Conservation (phyloP, 2,113 vertebrate genomes). For the Ctenomys sociabilis region DNA sequence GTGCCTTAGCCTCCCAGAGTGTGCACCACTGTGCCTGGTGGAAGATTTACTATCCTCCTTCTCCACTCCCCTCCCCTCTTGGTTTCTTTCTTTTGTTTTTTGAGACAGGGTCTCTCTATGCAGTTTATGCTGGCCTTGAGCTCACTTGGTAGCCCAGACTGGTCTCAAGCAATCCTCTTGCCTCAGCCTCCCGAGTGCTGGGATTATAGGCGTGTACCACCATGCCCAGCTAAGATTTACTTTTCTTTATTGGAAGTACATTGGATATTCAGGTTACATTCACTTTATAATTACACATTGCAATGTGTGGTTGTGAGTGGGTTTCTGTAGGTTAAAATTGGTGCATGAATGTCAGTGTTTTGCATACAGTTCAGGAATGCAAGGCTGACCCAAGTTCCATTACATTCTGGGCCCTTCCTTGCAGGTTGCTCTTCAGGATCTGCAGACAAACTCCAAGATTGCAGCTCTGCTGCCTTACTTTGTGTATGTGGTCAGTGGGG, state of each 20-base stretch:
- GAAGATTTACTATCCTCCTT: too few relatives aligned
- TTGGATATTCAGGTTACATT: not conserved
- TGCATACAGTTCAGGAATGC: fast-evolving
- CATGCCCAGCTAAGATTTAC: not conserved
- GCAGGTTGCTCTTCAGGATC: slow-evolving; percentile 93
- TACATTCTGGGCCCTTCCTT: not conserved
- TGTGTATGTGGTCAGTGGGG: slow-evolving; percentile 96
- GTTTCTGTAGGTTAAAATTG: not conserved
- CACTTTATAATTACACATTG: not conserved
- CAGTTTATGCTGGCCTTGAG: too few relatives aligned
- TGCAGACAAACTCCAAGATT: slow-evolving; percentile 96
- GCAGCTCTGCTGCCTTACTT: slow-evolving; percentile 95
- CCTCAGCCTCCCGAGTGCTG: not conserved
- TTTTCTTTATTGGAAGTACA: not conserved
- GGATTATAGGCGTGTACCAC: not conserved
- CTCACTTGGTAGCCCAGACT: not conserved
- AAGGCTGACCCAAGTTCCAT: not conserved
- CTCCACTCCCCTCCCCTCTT: too few relatives aligned
- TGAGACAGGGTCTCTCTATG: too few relatives aligned
- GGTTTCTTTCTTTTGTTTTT: not conserved
- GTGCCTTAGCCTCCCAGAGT: too few relatives aligned
- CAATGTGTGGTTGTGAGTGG: not conserved
- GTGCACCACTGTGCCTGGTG: too few relatives aligned
- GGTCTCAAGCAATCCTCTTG: not conserved
- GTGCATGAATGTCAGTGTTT: not conserved